Conservation (phyloP, 1,140 invertebrate genomes). For the Brachystomella parvula region DNA sequence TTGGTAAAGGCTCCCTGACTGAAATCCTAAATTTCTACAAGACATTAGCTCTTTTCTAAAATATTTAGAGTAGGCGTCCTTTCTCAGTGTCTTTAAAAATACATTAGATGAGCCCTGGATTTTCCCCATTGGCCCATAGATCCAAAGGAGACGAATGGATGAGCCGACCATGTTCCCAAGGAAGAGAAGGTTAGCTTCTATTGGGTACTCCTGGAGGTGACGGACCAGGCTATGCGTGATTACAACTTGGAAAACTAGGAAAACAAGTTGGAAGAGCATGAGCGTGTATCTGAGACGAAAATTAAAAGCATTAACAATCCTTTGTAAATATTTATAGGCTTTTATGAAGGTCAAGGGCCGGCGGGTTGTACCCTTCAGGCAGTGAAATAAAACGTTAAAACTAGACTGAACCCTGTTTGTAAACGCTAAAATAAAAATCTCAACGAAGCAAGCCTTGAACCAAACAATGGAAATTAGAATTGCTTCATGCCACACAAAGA, state of each 20-base stretch:
- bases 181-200: background rate
- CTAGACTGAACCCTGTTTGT: background rate
- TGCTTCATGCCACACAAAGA: background rate
- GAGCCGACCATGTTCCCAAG: background rate
- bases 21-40: background rate
- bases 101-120: background rate
- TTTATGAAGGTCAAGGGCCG: too few relatives aligned
- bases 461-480: background rate
- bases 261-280: background rate
- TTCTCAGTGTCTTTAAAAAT: background rate
- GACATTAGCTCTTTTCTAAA: background rate
- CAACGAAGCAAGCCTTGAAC: background rate
- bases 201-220: background rate
- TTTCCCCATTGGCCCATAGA: background rate
- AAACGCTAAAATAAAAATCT: background rate
- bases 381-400: background rate
- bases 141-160: background rate
- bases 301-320: background rate
- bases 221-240: background rate
- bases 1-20: background rate
- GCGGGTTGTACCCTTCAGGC: background rate
- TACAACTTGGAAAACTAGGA: background rate
- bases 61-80: background rate
- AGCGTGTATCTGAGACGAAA: background rate
- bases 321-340: background rate